A percentile compares a stretch with the other conserved stretches of the same genome.
Conservation (phyloP, 2,113 vertebrate genomes). For the Tachycineta bicolor region DNA sequence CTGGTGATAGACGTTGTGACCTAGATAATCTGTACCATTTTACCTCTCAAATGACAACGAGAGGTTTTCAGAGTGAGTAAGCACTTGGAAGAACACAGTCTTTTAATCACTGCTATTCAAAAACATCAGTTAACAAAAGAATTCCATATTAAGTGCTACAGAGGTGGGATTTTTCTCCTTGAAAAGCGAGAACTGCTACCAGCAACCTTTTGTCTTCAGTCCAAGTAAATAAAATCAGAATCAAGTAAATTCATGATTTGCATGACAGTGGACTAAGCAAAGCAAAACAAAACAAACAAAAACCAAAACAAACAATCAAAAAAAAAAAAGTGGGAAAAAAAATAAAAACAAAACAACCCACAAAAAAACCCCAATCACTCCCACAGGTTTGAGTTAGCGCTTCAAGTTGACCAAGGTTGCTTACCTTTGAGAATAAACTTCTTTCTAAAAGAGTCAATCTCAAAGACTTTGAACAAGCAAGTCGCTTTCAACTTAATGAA, state of each 20-base stretch:
- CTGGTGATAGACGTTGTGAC: background rate
- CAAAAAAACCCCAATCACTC: constrained; percentile 49
- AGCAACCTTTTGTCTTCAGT: background rate
- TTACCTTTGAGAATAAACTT: constrained; percentile 63
- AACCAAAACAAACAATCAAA: background rate
- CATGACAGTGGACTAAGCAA: background rate
- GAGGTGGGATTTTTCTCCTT: background rate
- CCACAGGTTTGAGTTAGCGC: background rate
- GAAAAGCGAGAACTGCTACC: background rate
- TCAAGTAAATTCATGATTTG: constrained; percentile 2
- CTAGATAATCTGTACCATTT: constrained; percentile 17
- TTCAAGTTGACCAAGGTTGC: constrained; percentile 54
- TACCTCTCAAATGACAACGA: constrained; percentile 29
- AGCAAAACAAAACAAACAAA: background rate
- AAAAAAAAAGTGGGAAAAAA: no score
- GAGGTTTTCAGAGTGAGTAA: constrained; percentile 39
- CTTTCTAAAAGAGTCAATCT: constrained; percentile 56
- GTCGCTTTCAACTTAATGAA: constrained; percentile 59
- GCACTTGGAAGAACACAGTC: constrained; percentile 50
- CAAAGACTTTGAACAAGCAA: constrained; percentile 59
- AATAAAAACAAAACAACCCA: no score
- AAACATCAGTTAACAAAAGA: constrained; percentile 56
- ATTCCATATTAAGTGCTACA: background rate
- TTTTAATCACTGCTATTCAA: constrained; percentile 40
- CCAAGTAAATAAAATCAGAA: background rate